phyloP scores from a whole-genome alignment of 2,113 vertebrate genomes.

The Malurus alboscapulatus region DNA sequence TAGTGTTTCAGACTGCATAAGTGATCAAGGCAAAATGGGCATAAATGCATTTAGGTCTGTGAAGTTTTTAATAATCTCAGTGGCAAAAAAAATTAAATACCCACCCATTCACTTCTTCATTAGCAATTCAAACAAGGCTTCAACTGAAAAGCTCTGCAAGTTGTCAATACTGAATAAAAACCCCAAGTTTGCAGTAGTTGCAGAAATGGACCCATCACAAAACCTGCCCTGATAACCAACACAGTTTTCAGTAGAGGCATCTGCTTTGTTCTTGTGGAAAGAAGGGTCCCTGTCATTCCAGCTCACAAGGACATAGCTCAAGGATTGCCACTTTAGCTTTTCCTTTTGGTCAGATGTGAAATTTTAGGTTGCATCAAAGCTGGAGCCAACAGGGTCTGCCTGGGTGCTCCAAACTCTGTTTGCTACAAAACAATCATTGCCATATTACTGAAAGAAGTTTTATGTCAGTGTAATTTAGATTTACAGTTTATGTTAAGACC shows the following conservation, averaged over 20 bases:
- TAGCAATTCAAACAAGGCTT: not conserved
- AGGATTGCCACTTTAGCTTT: not conserved
- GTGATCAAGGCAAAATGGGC: not conserved
- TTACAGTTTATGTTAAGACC: not conserved
- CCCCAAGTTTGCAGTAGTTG: not conserved
- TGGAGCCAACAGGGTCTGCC: not conserved
- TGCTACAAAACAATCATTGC: not conserved
- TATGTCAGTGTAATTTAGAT: not conserved
- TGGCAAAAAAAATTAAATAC: not conserved
- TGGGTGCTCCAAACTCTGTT: not conserved
- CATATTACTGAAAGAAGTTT: not conserved
- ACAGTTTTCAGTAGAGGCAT: not conserved
- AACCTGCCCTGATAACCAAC: not conserved
- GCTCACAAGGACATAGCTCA: not conserved
- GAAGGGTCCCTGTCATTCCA: not conserved
- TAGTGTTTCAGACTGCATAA: not conserved
- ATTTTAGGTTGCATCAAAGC: not conserved
- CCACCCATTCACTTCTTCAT: not conserved
- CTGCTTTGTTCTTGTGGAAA: not conserved
- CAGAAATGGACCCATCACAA: not conserved
- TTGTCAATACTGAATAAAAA: not conserved
- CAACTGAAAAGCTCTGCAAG: not conserved
- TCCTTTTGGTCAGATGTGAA: not conserved
- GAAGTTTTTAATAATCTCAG: not conserved
- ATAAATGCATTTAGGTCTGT: accelerated